Evolutionary conservation across 2,797 vertebrate species (phyloP), one percentile per base, ranked within the genome.

Genomic region (Schizopygopsis pylzovi): DNA sequence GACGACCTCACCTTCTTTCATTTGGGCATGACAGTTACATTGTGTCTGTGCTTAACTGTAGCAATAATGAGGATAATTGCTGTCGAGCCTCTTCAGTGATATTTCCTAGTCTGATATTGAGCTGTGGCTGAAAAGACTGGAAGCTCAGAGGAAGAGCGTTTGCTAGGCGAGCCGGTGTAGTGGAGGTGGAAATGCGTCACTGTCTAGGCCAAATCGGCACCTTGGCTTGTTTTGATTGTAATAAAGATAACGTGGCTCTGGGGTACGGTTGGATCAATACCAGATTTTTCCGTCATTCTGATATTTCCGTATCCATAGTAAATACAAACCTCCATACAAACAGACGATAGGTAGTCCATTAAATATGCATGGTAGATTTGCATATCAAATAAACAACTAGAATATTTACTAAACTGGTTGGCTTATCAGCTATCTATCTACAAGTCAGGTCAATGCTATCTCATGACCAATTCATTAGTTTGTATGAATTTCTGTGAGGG

Each of bases 51-150:
- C 61, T 84, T 91, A 90, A 88, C 83, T 90, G 90, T 89, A 91
- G 88, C 88, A 81, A 86, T 90, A 91, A 88, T 86, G 91, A 90
- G 81, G 88, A 83, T 86, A 76, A 78, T 78, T 88, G 56, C 87
- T 68, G 73, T 28, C 20, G 79, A 76, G 84, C 88, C 86, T 90
- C 90, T 91, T 56, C 90, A 88, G 70, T 94, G 93, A 93, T 89
- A 94, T 95, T 95, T 95, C 94, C 94, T 89, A 87, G 37, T 92
- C 68, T 79, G 92, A 93, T 94, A 92, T 56, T n/a, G 88, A 86
- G 82, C 70, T 67, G 73, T 7, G 56, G 20, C 37, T 54, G 82
- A 52, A 84, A 68, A 54, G 72, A 20, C 65, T 59, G 18, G 79
- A 85, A 78, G 63, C 54, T 86, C 47, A 71, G n/a, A 47, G 67